Evolutionary conservation across 2,113 vertebrate species (phyloP), one percentile per base, ranked within the genome.

Genomic region (Coturnix japonica): DNA sequence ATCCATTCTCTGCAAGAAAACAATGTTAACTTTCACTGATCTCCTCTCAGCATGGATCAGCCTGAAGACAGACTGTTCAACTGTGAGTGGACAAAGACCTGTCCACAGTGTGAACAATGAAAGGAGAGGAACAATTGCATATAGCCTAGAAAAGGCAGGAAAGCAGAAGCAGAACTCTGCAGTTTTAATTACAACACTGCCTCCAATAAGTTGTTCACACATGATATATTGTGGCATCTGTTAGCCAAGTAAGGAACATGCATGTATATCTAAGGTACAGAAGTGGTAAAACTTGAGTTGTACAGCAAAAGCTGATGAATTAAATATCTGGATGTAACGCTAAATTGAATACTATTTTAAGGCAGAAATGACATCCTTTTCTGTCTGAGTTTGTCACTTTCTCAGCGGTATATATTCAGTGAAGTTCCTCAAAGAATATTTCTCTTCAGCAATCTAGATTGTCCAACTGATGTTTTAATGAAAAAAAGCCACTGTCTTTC

Each of bases 1-100:
- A 70, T 99, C 98, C 98, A 99, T 98, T 74, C 98, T 97, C 99
- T 99, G 97, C 74, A 92, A 93, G 60, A 97, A 64, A 93, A 43
- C 0, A 31, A 23, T 2, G 16, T 66, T 57, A 80, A 41, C 13
- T 39, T 25, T 7, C 10, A 43, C 43, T 39, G 51, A 61, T 41
- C 30, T n/a, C n/a, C 26, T 44, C 66, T 26, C 26, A 57, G 3
- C 23, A 35, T 2, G 14, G 28, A 75, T 74, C 57, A 21, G 9
- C 5, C 60, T 1, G 23, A 54, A 13, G 57, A 28, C 5, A 22
- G 76, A 57, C 85, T 79, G 75, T 43, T 22, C 47, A 39, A 57
- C 54, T 49, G 3, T 0, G 18, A 25, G 57, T 2, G 22, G 14
- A 74, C 47, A 26, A 43, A 54, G 51, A 72, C 37, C 60, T 41